These are phyloP conservation scores for Scelioninae gen. 1 DNA, from an alignment of 2,888 invertebrate genomes.

Conservation along the genomic window DNA sequence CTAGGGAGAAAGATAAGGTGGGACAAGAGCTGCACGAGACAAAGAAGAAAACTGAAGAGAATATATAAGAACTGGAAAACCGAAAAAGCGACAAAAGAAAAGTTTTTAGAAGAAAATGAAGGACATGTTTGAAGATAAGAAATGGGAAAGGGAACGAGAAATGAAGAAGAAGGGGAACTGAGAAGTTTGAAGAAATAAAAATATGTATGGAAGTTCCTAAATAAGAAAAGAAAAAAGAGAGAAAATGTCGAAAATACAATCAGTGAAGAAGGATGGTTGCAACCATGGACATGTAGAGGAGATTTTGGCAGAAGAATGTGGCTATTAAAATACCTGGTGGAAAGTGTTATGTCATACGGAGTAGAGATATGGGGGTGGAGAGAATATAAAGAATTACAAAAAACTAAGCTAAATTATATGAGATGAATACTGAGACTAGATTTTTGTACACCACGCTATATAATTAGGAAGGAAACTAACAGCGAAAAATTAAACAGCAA, in stretches of 20 bases:
- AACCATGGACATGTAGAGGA: too few relatives aligned
- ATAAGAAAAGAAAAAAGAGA: not conserved
- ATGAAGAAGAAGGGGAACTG: not conserved
- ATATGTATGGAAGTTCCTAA: not conserved
- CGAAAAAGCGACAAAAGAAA: not conserved
- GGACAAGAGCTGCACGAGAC: too few relatives aligned
- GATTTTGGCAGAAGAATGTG: too few relatives aligned
- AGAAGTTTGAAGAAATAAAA: not conserved
- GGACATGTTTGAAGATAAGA: too few relatives aligned
- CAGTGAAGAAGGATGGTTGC: not conserved
- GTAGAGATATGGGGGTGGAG: too few relatives aligned
- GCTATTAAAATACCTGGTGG: too few relatives aligned
- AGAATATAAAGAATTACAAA: not conserved
- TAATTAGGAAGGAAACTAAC: not conserved
- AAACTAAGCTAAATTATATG: not conserved
- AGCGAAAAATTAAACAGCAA: not conserved
- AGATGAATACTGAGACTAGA: not conserved
- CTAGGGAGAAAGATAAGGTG: too few relatives aligned
- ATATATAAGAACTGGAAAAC: too few relatives aligned
- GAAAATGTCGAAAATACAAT: not conserved
- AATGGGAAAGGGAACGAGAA: not conserved
- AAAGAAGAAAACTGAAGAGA: too few relatives aligned
- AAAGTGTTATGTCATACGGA: too few relatives aligned
- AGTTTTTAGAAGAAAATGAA: not conserved
- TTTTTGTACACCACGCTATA: not conserved